Base-by-base conservation (phyloP, 2,113 vertebrate genomes). In the Mus pahari region DNA sequence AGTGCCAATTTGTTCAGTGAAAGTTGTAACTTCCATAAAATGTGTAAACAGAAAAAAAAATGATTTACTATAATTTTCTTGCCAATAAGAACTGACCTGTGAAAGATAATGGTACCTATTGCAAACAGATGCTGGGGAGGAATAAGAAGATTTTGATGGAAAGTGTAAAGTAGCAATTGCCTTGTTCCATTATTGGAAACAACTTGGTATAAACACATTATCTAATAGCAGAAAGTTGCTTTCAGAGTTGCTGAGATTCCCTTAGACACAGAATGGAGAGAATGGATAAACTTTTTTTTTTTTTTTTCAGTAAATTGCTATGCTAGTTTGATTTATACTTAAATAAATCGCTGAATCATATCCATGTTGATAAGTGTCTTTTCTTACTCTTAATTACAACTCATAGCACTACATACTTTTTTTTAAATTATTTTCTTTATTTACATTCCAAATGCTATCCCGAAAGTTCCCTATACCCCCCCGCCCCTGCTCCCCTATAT, bases 101-200 rank as follows among this genome's bases (percentile, higher is more conserved):
- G 10, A 50, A 75, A 88, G 39, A 39, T 39, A 77, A 71, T 60
- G 4, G 53, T 39, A 87, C 16, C 39, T 53, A 83, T 28, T 77
- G 8, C n/a, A 93, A 79, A 81, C 1, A 83, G 1, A 39, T 60
- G 70, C 48, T 66, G 26, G 55, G 70, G 26, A 83, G 58, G 28
- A 95, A 64, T 94, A 33, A 68, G 33, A 96, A 64, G n/a, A 88
- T 74, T 42, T 42, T 68, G 39, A 64, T 68, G 68, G 8, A 86
- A 60, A 1, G 28, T 71, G 89, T 4, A 60, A 19, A 45, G 48
- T 53, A 14, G 24, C n/a, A 82, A 14, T 86, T n/a, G 13, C 45
- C 68, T 88, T 74, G 22, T 89, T 48, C 22, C 8, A 74, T 39
- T 11, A 75, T n/a, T 78, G 48, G 16, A 77, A 92, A 42, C 48